Evolutionary conservation across 2,113 vertebrate genomes (phyloP).

Genomic region (Coregonus clupeaformis): DNA sequence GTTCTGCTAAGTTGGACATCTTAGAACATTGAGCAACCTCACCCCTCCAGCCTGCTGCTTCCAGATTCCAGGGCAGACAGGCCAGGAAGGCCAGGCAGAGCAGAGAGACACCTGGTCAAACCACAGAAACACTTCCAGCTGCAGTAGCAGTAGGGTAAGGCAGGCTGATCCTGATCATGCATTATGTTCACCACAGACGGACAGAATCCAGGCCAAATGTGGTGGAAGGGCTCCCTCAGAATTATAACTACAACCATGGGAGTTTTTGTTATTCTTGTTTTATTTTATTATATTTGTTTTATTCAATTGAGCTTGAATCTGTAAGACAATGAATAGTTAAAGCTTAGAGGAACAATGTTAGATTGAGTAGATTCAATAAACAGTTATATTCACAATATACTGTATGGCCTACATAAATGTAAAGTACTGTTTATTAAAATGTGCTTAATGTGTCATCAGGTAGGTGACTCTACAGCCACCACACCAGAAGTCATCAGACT

Average conservation of each 20-base stretch:
- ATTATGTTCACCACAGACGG: conserved; percentile 52
- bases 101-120: conserved; percentile 74
- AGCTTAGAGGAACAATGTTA: too few species aligned
- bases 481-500: not conserved
- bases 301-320: conserved; percentile 6
- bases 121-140: conserved; percentile 74
- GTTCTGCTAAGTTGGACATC: conserved; percentile 60
- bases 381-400: too few species aligned
- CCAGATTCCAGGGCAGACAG: conserved; percentile 60
- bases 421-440: not conserved
- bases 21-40: conserved; percentile 54
- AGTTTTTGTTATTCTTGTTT: not conserved
- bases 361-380: not conserved
- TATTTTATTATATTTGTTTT: too few species aligned
- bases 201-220: conserved; percentile 75
- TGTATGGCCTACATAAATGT: too few species aligned
- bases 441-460: not conserved
- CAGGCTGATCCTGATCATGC: conserved; percentile 31
- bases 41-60: conserved; percentile 39
- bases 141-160: conserved; percentile 17
- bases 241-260: not conserved
- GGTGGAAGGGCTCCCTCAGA: conserved; percentile 47
- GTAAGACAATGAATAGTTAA: not conserved
- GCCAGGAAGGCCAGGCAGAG: conserved; percentile 59
- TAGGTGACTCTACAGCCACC: not conserved